Evolutionary conservation across 2,888 invertebrate species (phyloP).

Genomic region (Disparrhopalites patrizii): DNA sequence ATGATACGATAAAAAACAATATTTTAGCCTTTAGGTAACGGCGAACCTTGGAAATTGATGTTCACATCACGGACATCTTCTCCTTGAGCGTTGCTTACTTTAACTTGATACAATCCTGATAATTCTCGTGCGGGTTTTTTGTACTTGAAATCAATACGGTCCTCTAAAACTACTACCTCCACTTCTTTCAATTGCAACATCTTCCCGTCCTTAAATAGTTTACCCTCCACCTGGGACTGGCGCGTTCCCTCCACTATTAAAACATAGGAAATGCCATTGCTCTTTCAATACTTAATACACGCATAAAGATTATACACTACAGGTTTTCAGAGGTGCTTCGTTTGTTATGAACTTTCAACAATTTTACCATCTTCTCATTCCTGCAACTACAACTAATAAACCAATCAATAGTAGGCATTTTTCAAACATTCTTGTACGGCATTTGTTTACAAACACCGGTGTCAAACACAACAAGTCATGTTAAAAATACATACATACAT

Average conservation of each 20-base stretch:
- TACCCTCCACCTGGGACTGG: constrained; percentile 83
- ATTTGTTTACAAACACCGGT: too few relatives aligned
- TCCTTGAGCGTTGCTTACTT: constrained; percentile 88
- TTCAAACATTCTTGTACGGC: too few relatives aligned
- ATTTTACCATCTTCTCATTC: too few relatives aligned
- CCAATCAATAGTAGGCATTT: too few relatives aligned
- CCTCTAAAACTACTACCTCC: constrained; percentile 85
- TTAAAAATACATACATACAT: too few relatives aligned
- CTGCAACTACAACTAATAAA: too few relatives aligned
- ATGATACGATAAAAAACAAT: not conserved
- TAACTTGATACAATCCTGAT: constrained; percentile 89
- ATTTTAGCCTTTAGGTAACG: not conserved
- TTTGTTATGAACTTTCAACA: too few relatives aligned
- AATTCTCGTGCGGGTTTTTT: constrained; percentile 82
- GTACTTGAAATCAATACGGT: constrained; percentile 82
- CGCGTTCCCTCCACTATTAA: constrained; percentile 78
- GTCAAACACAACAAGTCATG: too few relatives aligned
- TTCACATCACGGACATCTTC: constrained; percentile 79
- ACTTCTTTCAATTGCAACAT: constrained; percentile 80
- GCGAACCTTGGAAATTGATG: constrained; percentile 72
- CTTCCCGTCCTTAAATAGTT: constrained; percentile 86
- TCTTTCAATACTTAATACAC: too few relatives aligned
- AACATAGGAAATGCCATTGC: too few relatives aligned
- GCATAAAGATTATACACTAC: too few relatives aligned
- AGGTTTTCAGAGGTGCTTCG: too few relatives aligned